phyloP scores from a whole-genome alignment of 1,140 invertebrate species.

The Augochlora pura region DNA sequence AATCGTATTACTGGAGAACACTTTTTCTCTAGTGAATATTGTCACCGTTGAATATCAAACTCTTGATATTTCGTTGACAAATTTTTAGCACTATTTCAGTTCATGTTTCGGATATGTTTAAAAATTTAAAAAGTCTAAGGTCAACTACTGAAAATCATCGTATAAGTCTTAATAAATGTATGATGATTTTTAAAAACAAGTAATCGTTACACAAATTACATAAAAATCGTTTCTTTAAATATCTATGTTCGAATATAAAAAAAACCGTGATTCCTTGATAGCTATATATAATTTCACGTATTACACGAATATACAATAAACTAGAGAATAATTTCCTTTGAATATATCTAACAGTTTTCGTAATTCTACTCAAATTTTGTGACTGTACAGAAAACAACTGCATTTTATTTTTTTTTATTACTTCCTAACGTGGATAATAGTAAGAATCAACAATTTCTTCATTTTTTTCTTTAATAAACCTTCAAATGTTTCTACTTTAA shows the following conservation, averaged over 20 bases:
- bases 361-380: slow-evolving; percentile 64
- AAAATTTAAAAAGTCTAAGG: slow-evolving; percentile 36
- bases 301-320: slow-evolving; percentile 56
- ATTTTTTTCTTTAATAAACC: slow-evolving; percentile 64
- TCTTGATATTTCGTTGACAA: slow-evolving; percentile 1
- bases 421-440: slow-evolving; percentile 66
- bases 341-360: slow-evolving; percentile 60
- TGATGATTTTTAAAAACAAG: slow-evolving; percentile 22
- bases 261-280: slow-evolving; percentile 18
- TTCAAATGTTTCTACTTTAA: slow-evolving; percentile 68
- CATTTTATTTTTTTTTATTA: slow-evolving; percentile 56
- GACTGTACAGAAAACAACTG: slow-evolving; percentile 71
- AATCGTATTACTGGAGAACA: slow-evolving; percentile 1
- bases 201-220: slow-evolving; percentile 31
- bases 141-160: slow-evolving; percentile 33
- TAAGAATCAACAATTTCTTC: slow-evolving; percentile 70
- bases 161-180: slow-evolving; percentile 36
- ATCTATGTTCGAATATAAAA: slow-evolving; percentile 15
- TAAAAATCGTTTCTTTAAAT: slow-evolving; percentile 22
- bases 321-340: slow-evolving; percentile 40
- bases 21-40: slow-evolving; percentile 7
- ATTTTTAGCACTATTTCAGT: neutral
- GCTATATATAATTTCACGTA: slow-evolving; percentile 29
- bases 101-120: slow-evolving; percentile 48
- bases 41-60: slow-evolving; percentile 7